Percentiles rank a stretch among this genome's conserved stretches.
phyloP scores from a whole-genome alignment of 2,113 vertebrate species.

The Micronycteris hirsuta region DNA sequence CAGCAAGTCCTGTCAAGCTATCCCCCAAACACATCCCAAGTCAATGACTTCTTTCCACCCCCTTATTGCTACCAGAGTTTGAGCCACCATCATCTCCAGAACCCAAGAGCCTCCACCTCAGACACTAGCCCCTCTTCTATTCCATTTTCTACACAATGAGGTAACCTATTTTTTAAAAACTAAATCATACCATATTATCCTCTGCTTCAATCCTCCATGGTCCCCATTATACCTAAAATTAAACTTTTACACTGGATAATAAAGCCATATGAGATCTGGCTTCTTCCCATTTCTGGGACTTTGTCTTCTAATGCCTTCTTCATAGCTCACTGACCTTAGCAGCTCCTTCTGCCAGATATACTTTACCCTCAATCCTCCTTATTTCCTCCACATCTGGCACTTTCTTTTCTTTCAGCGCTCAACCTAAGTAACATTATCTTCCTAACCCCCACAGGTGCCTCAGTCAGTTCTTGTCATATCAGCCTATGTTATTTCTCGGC shows the following conservation, averaged over 20 bases:
- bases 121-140: no score
- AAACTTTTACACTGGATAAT: background rate
- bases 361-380: background rate
- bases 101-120: background rate
- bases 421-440: background rate
- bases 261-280: background rate
- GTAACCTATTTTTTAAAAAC: background rate
- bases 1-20: background rate
- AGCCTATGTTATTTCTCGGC: background rate
- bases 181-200: background rate
- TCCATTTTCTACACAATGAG: background rate
- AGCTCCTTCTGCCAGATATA: background rate
- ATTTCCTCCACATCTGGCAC: background rate
- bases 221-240: background rate
- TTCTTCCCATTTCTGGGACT: background rate
- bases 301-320: background rate
- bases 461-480: background rate
- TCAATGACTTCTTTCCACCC: background rate
- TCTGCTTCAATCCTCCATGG: background rate
- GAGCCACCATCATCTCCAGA: background rate
- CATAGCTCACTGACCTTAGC: background rate
- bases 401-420: background rate
- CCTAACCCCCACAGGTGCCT: background rate
- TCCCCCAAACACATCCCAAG: background rate
- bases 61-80: background rate